Base-by-base conservation (phyloP, 2,113 vertebrate genomes). In the Myanophis thanlyinensis region DNA sequence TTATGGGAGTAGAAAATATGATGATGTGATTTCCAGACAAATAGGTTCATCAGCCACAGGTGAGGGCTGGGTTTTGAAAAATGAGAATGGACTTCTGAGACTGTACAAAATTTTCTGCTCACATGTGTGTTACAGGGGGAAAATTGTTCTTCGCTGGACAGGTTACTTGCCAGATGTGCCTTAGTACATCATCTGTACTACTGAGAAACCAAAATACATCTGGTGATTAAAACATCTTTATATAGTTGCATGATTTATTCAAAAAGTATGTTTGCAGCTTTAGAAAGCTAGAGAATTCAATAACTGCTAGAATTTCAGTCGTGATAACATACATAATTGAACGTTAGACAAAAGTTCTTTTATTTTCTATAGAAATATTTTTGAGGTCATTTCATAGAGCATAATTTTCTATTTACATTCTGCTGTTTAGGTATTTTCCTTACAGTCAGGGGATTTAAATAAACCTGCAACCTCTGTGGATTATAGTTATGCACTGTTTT, bases 161-260 rank as follows among this genome's bases (percentile, higher is more conserved):
- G 94, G 89, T 96, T 97, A 91, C 95, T 96, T 95, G 93, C 93
- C 96, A 97, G 97, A 97, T 97, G 97, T 97, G 97, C 96, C 95
- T 96, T 95, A 91, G 94, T 93, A 54, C 93, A 84, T 97, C 94
- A 95, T 92, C 95, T 96, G 95, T 47, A 91, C 90, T 91, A 97
- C 92, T 93, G 93, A 96, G 86, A 93, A 97, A 97, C 94, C 93
- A 93, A 94, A 95, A 93, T 93, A 95, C 95, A 96, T 95, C 95
- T 97, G 96, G 96, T 95, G 95, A 95, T 97, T 97, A 97, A 97
- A 97, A 95, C 84, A 96, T 96, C 95, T 97, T 96, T 96, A 94
- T 96, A 93, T 90, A 93, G 92, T 95, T 93, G 23, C 90, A 94
- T 97, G 95, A 97, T 97, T 97, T 96, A 97, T 96, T 97, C 27